Base-by-base conservation (phyloP, 2,888 invertebrate genomes). In the Campoletis raptor region DNA sequence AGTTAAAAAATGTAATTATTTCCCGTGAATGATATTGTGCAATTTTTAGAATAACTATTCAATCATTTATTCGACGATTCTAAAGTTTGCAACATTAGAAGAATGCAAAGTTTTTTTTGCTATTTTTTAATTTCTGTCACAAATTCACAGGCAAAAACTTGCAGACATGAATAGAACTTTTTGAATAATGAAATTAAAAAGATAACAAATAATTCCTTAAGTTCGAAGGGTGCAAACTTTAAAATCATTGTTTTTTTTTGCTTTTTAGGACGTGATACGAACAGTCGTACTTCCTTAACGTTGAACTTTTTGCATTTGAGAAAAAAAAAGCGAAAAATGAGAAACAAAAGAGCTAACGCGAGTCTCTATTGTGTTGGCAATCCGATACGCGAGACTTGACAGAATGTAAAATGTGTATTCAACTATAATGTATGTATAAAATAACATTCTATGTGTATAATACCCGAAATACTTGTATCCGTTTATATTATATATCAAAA, bases 401-500 rank as follows among this genome's bases (percentile, higher is more conserved):
- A 64, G 79, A 79, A 74, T 77, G 72, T 73, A 69, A 83, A 78
- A 61, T 80, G 80, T 80, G 79, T 86, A 83, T 86, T 80, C 80
- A 79, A 86, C 70, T 80, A 54, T 57, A 72, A 81, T 81, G 42
- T 83, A 77, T 83, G 86, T 81, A 81, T 67, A 61, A 74, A 61
- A 74, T 77, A 73, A 67, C 42, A 81, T 69, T 72, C 67, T 78
- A 61, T 73, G 81, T 83, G 83, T 80, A 81, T 72, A 78, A 86
- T 86, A 81, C 69, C 72, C 69, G 77, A 78, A 86, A 81, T 81
- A 80, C 54, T 83, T 83, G 86, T 86, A 83, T 78, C 73, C 83
- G 83, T 86, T 86, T 83, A 83, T 81, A 86, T 83, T 86, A 86
- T 83, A 86, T 81, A 83, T 81, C 66, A 73, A 86, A 81, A 78